Conservation (phyloP, 2,888 invertebrate species). For the Drosophila nigritarsus region DNA sequence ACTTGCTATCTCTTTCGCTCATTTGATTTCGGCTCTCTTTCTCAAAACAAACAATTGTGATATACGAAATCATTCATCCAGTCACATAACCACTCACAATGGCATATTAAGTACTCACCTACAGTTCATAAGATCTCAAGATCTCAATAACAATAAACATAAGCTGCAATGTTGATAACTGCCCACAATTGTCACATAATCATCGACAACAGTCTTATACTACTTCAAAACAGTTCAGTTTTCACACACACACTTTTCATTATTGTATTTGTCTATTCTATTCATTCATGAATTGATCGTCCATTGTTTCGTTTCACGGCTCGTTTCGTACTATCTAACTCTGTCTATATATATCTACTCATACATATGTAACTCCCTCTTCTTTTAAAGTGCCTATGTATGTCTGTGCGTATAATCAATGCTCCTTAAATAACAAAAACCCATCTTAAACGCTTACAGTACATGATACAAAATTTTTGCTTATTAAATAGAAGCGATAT, state of each 20-base stretch:
- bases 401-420: conserved; percentile 44
- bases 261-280: conserved; percentile 18
- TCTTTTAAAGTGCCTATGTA: conserved; percentile 25
- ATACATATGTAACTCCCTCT: conserved; percentile 25
- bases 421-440: conserved; percentile 22
- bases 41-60: conserved; percentile 44
- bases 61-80: conserved; percentile 40
- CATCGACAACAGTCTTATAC: conserved; percentile 1
- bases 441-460: conserved; percentile 70
- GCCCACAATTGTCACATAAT: conserved; percentile 7
- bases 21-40: conserved; percentile 67
- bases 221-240: not conserved
- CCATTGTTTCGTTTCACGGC: conserved; percentile 52
- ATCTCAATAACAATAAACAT: conserved; percentile 3
- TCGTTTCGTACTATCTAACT: conserved; percentile 27
- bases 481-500: conserved; percentile 26
- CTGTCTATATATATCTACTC: conserved; percentile 35
- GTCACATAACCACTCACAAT: conserved; percentile 1
- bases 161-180: conserved; percentile 29
- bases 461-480: conserved; percentile 57
- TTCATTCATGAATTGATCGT: conserved; percentile 34
- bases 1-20: conserved; percentile 66
- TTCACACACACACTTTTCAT: not conserved
- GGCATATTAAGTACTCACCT: not conserved
- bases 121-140: conserved; percentile 1